Conservation (phyloP, 1,140 invertebrate species). For the Trinorchestia longiramus region DNA sequence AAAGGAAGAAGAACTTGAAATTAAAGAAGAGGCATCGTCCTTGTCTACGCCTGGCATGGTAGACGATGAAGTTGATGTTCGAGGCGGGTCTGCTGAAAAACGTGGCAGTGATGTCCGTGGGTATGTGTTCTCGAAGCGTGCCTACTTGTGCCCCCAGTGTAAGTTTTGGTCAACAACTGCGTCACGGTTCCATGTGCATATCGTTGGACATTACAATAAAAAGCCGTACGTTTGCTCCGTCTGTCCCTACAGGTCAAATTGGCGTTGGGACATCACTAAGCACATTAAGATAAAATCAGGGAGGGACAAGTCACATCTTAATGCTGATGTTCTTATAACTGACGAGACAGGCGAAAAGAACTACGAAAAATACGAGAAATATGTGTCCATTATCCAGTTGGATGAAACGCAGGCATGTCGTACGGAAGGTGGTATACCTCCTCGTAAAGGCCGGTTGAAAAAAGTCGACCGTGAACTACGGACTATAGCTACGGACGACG, state of each 20-base stretch:
- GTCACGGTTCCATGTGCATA: slow-evolving; percentile 92
- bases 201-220: slow-evolving; percentile 90
- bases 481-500: background rate
- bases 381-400: slow-evolving; percentile 80
- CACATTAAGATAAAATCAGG: slow-evolving; percentile 91
- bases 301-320: slow-evolving; percentile 82
- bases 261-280: slow-evolving; percentile 94
- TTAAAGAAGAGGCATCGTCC: background rate
- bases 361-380: slow-evolving; percentile 92
- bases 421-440: slow-evolving; percentile 64
- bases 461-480: slow-evolving; percentile 22
- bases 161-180: slow-evolving; percentile 88
- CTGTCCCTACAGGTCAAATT: slow-evolving; percentile 84
- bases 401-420: slow-evolving; percentile 64
- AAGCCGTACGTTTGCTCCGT: slow-evolving; percentile 95
- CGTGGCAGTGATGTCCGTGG: background rate
- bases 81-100: background rate
- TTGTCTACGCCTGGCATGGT: slow-evolving; percentile 67
- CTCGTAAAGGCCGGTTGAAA: slow-evolving; percentile 62
- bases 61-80: slow-evolving; percentile 68
- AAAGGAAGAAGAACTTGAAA: slow-evolving; percentile 67
- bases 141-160: slow-evolving; percentile 91
- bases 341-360: slow-evolving; percentile 91
- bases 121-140: slow-evolving; percentile 68
- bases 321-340: slow-evolving; percentile 85